These are phyloP conservation scores for Polymixis lichenea DNA, from an alignment of 2,888 invertebrate species.

Conservation along the genomic window DNA sequence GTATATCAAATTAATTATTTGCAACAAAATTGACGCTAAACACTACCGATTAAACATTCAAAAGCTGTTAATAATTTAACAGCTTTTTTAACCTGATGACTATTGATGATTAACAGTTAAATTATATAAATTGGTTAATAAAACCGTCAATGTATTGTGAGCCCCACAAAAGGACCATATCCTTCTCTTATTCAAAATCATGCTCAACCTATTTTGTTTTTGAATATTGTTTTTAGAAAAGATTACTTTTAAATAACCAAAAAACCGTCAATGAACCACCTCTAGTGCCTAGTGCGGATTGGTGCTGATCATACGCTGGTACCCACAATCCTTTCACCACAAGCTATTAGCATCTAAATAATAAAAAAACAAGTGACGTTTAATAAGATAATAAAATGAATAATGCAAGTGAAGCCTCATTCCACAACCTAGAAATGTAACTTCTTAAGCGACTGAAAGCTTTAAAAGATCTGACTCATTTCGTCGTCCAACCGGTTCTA, in stretches of 20 bases:
- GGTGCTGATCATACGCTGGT: no score
- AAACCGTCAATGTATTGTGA: no score
- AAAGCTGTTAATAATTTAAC: no score
- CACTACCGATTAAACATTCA: no score
- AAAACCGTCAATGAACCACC: no score
- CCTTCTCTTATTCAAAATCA: conserved; percentile 61
- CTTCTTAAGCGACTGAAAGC: conserved; percentile 23
- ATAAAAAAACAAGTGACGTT: conserved; percentile 34
- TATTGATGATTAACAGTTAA: no score
- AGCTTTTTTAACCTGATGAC: no score
- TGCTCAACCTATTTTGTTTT: conserved; percentile 49
- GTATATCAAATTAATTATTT: no score
- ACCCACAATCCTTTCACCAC: conserved; percentile 11
- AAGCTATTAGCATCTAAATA: conserved; percentile 3
- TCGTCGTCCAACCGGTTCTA: conserved; percentile 51
- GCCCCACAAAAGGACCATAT: conserved; percentile 61
- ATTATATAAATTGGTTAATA: no score
- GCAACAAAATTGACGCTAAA: no score
- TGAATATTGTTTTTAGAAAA: conserved; percentile 10
- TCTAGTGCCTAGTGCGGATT: no score
- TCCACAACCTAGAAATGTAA: conserved; percentile 27
- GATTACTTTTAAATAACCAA: no score
- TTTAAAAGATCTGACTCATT: conserved; percentile 33
- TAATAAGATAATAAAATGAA: conserved; percentile 27
- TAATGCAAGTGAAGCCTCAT: conserved; percentile 42